Conservation (phyloP, 2,888 invertebrate species). For the Leucania comma region DNA sequence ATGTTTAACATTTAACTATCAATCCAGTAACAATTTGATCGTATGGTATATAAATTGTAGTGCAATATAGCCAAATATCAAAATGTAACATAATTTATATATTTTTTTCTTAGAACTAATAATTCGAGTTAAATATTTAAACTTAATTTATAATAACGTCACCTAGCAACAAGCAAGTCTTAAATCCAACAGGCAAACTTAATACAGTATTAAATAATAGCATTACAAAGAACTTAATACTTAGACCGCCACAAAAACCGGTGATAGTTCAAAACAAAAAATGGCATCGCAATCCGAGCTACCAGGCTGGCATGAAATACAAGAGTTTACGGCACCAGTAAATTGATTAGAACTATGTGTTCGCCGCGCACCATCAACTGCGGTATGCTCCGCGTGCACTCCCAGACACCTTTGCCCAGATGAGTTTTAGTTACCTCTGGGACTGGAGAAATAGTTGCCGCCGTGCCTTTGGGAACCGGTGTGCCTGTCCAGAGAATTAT, state of each 20-base stretch:
- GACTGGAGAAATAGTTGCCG: conserved; percentile 84
- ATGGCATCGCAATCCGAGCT: conserved; percentile 33
- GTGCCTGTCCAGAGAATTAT: conserved; percentile 72
- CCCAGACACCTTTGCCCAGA: conserved; percentile 91
- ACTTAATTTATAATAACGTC: conserved; percentile 1
- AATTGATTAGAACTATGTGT: conserved; percentile 92
- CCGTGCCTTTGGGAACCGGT: conserved; percentile 82
- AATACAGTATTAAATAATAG: conserved; percentile 26
- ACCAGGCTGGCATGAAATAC: conserved; percentile 53
- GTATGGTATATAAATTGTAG: background rate
- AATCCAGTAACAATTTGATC: background rate
- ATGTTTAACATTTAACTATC: background rate
- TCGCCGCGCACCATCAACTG: conserved; percentile 95
- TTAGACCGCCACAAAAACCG: conserved; percentile 26
- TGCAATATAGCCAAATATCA: background rate
- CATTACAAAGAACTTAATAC: conserved; percentile 21
- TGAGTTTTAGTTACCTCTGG: conserved; percentile 91
- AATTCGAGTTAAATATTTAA: conserved; percentile 1
- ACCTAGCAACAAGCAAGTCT: conserved; percentile 11
- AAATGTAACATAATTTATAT: background rate
- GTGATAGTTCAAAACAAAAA: conserved; percentile 31
- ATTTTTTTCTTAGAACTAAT: conserved; percentile 10
- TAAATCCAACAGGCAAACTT: conserved; percentile 3
- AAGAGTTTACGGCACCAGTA: conserved; percentile 75
- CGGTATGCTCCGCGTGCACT: conserved; percentile 92